phyloP scores from a whole-genome alignment of 2,888 invertebrate genomes.

The Epirrhoe tristata region DNA sequence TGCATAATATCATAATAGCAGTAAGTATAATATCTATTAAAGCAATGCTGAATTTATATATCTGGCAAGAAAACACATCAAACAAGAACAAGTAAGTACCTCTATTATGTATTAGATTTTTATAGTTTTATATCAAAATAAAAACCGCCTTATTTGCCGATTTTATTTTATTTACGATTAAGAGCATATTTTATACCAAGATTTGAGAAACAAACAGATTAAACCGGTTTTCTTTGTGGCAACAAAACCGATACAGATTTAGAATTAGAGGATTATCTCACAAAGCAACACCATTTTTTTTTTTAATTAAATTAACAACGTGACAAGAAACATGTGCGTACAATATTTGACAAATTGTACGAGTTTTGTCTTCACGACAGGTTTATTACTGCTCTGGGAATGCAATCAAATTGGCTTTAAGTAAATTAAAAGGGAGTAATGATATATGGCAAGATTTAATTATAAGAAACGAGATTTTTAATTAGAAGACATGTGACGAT shows the following conservation, averaged over 20 bases:
- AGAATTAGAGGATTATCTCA: constrained; percentile 20
- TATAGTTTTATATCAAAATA: background rate
- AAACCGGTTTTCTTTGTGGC: background rate
- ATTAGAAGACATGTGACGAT: constrained; percentile 13
- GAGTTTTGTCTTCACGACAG: constrained; percentile 59
- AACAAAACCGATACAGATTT: constrained; percentile 7
- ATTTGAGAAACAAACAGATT: constrained; percentile 1
- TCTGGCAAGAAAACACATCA: constrained; percentile 29
- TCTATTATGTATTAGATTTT: constrained; percentile 22
- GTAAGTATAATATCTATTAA: too few species aligned
- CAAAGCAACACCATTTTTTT: constrained; percentile 19
- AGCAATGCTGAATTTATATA: constrained; percentile 30
- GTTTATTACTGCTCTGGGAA: constrained; percentile 56
- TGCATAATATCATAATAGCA: constrained; percentile 37
- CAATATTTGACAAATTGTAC: constrained; percentile 61
- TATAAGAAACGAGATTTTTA: constrained; percentile 25
- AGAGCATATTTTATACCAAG: background rate
- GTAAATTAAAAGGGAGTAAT: constrained; percentile 43
- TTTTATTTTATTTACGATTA: background rate
- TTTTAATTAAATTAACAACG: constrained; percentile 49
- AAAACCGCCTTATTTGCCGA: too few species aligned
- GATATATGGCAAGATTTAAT: constrained; percentile 38
- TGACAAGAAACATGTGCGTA: constrained; percentile 60
- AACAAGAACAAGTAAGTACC: constrained; percentile 30
- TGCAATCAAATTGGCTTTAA: constrained; percentile 41